phyloP scores from a whole-genome alignment of 2,888 invertebrate species.

The Drosophila kokeensis region DNA sequence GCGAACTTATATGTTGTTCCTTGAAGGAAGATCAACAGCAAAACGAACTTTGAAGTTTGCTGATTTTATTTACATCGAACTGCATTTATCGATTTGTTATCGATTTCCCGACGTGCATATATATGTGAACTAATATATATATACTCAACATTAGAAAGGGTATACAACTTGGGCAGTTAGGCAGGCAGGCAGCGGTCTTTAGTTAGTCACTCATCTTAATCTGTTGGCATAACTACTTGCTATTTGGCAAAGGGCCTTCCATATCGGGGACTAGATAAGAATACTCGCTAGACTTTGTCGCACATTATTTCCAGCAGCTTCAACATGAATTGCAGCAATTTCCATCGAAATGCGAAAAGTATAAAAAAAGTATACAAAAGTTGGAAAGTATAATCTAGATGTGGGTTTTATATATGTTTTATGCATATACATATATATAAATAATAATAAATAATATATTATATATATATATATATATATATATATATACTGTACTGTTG shows the following conservation, averaged over 20 bases:
- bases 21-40: neutral
- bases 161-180: constrained; percentile 16
- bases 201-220: constrained; percentile 48
- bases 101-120: neutral
- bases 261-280: constrained; percentile 27
- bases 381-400: neutral
- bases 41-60: too few species aligned
- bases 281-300: neutral
- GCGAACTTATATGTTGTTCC: neutral
- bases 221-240: constrained; percentile 42
- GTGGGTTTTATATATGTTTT: neutral
- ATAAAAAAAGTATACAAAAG: neutral
- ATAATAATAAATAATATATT: neutral
- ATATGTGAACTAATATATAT: neutral
- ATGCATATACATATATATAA: neutral
- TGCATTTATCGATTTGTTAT: neutral
- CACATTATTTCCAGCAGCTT: constrained; percentile 4
- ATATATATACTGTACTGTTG: neutral
- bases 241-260: constrained; percentile 30
- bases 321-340: constrained; percentile 1
- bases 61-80: neutral
- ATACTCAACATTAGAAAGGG: neutral
- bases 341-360: neutral
- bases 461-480: too few species aligned
- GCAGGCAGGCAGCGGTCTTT: constrained; percentile 17